Percentiles rank a stretch among this genome's conserved stretches.
Conservation (phyloP, 1,140 invertebrate genomes). For the Acyrthosiphon pisum region DNA sequence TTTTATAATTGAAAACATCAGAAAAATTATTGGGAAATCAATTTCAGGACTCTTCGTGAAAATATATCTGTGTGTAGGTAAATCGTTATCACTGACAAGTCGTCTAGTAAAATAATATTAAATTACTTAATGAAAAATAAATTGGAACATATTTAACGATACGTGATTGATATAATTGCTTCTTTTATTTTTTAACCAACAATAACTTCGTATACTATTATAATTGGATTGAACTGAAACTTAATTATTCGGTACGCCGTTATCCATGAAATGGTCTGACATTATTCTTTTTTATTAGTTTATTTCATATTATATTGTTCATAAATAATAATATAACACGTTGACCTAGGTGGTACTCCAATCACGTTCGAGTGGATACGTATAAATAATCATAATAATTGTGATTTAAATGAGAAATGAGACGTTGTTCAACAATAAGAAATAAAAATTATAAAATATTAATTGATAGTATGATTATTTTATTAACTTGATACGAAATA, state of each 20-base stretch:
- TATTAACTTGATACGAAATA: not conserved
- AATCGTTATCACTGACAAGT: no score
- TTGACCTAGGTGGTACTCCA: not conserved
- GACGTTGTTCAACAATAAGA: not conserved
- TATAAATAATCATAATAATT: not conserved
- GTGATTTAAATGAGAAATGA: not conserved
- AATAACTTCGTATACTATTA: not conserved
- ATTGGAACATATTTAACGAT: not conserved
- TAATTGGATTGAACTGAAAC: not conserved
- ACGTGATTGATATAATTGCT: no score
- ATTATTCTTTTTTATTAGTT: not conserved
- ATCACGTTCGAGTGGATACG: not conserved
- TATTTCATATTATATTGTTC: not conserved
- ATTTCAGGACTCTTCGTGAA: no score
- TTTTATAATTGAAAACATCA: no score
- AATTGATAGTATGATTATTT: not conserved
- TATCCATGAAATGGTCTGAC: not conserved
- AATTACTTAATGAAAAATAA: not conserved
- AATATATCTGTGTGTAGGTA: no score
- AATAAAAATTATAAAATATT: not conserved
- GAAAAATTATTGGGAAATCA: no score
- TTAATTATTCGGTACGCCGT: no score
- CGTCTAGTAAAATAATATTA: no score
- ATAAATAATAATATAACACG: not conserved
- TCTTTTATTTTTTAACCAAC: no score